phyloP scores from a whole-genome alignment of 2,113 vertebrate species.

The Epinephelus cyanopodus region DNA sequence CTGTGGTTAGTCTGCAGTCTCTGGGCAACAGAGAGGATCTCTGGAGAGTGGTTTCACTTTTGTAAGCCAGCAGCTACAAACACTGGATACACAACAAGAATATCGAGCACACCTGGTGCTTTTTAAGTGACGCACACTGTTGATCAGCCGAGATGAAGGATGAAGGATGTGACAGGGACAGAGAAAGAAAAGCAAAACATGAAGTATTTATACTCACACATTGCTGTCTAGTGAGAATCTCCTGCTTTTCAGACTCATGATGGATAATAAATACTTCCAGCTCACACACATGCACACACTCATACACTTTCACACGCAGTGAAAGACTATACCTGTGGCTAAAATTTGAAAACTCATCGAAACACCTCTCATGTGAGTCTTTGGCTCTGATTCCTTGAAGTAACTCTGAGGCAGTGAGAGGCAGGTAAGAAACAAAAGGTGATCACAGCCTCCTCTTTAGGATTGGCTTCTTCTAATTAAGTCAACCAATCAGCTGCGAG shows the following conservation, averaged over 20 bases:
- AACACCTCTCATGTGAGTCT: background rate
- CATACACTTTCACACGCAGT: background rate
- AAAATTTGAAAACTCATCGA: background rate
- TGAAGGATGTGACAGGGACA: background rate
- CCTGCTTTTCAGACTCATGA: constrained; percentile 69
- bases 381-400: constrained; percentile 2
- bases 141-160: background rate
- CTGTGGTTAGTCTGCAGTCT: constrained; percentile 29
- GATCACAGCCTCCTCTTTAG: background rate
- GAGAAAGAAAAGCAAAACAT: background rate
- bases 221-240: constrained; percentile 79
- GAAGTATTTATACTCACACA: constrained; percentile 73
- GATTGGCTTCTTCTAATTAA: background rate
- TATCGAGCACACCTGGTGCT: background rate
- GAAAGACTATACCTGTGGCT: too few relatives aligned
- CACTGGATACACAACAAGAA: background rate
- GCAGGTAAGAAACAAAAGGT: background rate
- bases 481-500: constrained; percentile 46
- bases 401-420: background rate
- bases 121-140: background rate
- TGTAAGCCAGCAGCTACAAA: constrained; percentile 18
- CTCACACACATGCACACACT: background rate
- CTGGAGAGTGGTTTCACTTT: constrained; percentile 32
- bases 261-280: constrained; percentile 1
- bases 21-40: constrained; percentile 28